Conservation (phyloP, 1,140 invertebrate species). For the Diorhabda elongata region DNA sequence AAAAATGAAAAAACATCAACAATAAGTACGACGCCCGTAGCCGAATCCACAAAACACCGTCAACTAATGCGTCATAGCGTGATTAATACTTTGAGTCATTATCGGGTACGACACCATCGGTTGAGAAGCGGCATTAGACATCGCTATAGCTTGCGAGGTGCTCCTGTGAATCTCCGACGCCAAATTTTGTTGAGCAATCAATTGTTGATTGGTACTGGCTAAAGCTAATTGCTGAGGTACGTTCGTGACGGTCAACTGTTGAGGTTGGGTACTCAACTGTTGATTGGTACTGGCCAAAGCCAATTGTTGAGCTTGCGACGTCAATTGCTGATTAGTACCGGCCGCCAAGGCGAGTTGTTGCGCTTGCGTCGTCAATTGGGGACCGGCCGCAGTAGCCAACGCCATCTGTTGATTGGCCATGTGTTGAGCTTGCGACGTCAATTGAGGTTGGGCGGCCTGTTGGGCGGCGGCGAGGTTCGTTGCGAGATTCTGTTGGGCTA, state of each 20-base stretch:
- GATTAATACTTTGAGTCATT: conserved; percentile 56
- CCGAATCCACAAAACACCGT: conserved; percentile 10
- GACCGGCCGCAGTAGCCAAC: conserved; percentile 27
- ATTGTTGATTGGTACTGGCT: conserved; percentile 28
- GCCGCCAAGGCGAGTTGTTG: conserved; percentile 40
- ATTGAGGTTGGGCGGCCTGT: conserved; percentile 39
- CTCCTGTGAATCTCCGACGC: conserved; percentile 41
- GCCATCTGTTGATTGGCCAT: conserved; percentile 41
- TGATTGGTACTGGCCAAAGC: conserved; percentile 39
- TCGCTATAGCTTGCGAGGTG: conserved; percentile 50
- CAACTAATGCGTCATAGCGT: conserved; percentile 34
- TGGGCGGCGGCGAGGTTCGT: conserved; percentile 36
- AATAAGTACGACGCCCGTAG: neutral
- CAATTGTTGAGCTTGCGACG: conserved; percentile 41
- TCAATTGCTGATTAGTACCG: conserved; percentile 39
- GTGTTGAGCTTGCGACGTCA: conserved; percentile 41
- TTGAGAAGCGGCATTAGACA: conserved; percentile 54
- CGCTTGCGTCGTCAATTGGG: conserved; percentile 30
- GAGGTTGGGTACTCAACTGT: conserved; percentile 37
- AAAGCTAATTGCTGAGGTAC: conserved; percentile 38
- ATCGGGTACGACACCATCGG: conserved; percentile 70
- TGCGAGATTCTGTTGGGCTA: conserved; percentile 40
- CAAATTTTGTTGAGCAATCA: conserved; percentile 43
- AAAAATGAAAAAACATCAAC: neutral
- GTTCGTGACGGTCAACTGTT: conserved; percentile 40